A percentile compares a stretch with the other conserved stretches of the same genome.
phyloP scores from a whole-genome alignment of 2,113 vertebrate species.

The Athene cunicularia region DNA sequence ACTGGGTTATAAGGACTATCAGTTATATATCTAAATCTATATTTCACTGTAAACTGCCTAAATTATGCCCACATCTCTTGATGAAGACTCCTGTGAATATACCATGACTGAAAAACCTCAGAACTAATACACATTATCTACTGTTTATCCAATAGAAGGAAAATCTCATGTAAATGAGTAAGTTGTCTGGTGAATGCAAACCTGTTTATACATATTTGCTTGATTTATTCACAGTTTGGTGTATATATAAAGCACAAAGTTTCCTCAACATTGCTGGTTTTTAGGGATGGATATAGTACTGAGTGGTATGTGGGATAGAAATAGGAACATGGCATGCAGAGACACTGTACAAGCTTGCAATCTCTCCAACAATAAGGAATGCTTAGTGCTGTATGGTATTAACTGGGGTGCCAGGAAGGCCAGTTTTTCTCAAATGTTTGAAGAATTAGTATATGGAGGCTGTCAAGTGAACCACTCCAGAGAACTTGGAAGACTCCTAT shows the following conservation, averaged over 20 bases:
- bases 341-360: not conserved
- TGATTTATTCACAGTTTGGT: not conserved
- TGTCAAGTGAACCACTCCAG: not conserved
- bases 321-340: not conserved
- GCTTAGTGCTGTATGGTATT: not conserved
- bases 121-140: not conserved
- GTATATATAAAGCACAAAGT: not conserved
- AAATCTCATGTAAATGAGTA: not conserved
- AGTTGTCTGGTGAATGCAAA: not conserved
- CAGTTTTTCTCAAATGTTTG: not conserved
- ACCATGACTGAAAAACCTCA: fast-evolving
- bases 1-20: not conserved
- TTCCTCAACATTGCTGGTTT: not conserved
- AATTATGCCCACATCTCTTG: not conserved
- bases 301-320: not conserved
- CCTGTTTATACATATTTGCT: not conserved
- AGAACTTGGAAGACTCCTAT: not conserved
- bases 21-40: not conserved
- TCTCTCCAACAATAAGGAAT: not conserved
- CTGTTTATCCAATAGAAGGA: not conserved
- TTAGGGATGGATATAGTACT: not conserved
- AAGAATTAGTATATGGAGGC: not conserved
- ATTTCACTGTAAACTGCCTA: not conserved
- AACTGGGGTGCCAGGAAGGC: not conserved
- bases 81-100: not conserved